phyloP scores from a whole-genome alignment of 1,140 invertebrate species.

The Drosophila elegans region DNA sequence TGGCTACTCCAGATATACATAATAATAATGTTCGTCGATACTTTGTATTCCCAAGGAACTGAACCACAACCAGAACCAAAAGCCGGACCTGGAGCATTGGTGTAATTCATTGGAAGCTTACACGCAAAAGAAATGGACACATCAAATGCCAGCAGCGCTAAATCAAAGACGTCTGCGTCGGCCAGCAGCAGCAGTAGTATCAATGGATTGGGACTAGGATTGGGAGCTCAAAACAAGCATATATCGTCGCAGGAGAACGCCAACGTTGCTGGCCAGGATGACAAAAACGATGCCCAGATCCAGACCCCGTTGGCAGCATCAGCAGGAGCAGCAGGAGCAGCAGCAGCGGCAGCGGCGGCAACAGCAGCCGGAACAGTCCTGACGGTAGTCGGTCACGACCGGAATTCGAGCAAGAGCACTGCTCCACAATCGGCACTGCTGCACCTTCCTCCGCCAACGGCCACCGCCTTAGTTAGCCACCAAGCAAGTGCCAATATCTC shows the following conservation, averaged over 20 bases:
- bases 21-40: conserved; percentile 27
- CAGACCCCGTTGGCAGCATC: not conserved
- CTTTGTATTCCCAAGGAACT: conserved; percentile 26
- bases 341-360: not conserved
- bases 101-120: conserved; percentile 15
- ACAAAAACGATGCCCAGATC: conserved; percentile 6
- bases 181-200: conserved; percentile 31
- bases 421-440: conserved; percentile 9
- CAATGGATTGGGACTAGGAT: conserved; percentile 12
- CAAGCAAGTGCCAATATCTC: conserved; percentile 23
- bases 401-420: not conserved
- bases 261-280: conserved; percentile 11
- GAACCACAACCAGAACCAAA: not conserved
- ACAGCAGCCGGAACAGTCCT: not conserved
- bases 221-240: conserved; percentile 29
- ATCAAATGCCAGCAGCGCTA: conserved; percentile 39
- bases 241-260: conserved; percentile 16
- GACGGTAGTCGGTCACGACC: not conserved
- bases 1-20: not conserved
- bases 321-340: conserved; percentile 1
- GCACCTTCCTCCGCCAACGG: conserved; percentile 36
- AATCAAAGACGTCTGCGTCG: conserved; percentile 41
- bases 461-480: conserved; percentile 6
- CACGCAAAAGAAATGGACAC: conserved; percentile 57
- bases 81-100: conserved; percentile 5